Percentiles rank a stretch among this genome's conserved stretches.
Evolutionary conservation across 2,113 vertebrate species (phyloP).

Genomic region (Sakesphorus luctuosus): DNA sequence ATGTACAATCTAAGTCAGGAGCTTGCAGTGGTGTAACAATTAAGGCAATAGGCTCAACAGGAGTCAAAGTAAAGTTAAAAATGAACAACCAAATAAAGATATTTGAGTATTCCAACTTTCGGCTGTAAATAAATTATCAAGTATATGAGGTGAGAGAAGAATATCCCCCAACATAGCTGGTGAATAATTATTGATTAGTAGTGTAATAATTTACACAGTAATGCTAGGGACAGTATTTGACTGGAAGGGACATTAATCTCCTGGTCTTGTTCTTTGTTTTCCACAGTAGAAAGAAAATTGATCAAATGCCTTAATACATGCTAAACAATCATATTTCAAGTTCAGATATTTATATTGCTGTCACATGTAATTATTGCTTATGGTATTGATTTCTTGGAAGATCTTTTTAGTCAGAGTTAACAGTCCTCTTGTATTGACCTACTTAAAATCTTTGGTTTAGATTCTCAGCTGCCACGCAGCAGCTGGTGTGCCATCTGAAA

Average conservation of each 20-base stretch:
- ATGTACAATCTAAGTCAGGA: background rate
- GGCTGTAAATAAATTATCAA: background rate
- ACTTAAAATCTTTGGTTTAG: background rate
- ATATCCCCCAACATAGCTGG: background rate
- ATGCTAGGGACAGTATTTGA: background rate
- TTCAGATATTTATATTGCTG: background rate
- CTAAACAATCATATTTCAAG: background rate
- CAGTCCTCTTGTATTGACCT: background rate
- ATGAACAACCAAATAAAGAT: background rate
- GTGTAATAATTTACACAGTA: background rate
- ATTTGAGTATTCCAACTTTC: background rate
- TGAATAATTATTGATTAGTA: background rate
- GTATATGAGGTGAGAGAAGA: background rate
- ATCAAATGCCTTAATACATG: background rate
- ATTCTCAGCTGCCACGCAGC: background rate
- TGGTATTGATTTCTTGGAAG: slow-evolving; percentile 2
- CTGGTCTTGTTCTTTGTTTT: background rate
- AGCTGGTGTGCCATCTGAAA: background rate
- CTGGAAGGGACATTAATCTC: background rate
- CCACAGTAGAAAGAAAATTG: background rate
- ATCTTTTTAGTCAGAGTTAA: background rate
- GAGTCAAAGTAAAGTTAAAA: background rate
- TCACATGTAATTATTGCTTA: slow-evolving; percentile 1
- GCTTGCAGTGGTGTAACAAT: background rate
- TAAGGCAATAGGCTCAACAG: background rate